A percentile compares a stretch with the other conserved stretches of the same genome.
Evolutionary conservation across 2,113 vertebrate species (phyloP).

Genomic region (Puffinus mauretanicus): DNA sequence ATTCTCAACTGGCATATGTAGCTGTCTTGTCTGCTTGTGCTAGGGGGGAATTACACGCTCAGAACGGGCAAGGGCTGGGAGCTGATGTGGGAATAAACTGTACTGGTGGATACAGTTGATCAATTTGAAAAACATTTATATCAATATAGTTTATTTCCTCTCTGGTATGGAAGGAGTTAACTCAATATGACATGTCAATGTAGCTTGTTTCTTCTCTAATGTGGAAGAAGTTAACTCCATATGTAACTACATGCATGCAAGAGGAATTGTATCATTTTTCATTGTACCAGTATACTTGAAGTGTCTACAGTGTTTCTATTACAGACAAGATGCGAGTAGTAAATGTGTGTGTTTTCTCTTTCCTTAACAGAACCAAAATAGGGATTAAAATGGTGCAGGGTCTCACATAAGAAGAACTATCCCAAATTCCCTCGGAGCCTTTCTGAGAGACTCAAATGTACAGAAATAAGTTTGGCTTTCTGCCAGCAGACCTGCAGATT

Average conservation of each 20-base stretch:
- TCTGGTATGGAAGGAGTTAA: neutral
- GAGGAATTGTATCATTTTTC: neutral
- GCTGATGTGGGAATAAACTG: neutral
- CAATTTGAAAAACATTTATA: neutral
- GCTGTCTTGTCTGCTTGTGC: neutral
- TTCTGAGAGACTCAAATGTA: neutral
- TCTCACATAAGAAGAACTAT: neutral
- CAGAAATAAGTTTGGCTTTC: neutral
- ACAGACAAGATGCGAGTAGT: neutral
- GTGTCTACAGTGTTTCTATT: neutral
- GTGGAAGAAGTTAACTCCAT: neutral
- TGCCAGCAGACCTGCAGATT: neutral
- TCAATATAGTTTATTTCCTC: neutral
- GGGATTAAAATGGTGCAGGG: neutral
- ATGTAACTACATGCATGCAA: neutral
- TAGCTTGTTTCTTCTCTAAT: neutral
- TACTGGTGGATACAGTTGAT: neutral
- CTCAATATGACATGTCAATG: neutral
- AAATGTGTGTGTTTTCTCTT: neutral
- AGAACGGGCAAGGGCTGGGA: neutral
- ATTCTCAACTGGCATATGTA: neutral
- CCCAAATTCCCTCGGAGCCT: neutral
- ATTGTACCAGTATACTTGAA: neutral
- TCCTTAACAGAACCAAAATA: neutral
- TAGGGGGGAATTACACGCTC: neutral